Percentiles rank a stretch among this genome's conserved stretches.
Conservation (phyloP, 1,140 invertebrate species). For the Tenebrio molitor region DNA sequence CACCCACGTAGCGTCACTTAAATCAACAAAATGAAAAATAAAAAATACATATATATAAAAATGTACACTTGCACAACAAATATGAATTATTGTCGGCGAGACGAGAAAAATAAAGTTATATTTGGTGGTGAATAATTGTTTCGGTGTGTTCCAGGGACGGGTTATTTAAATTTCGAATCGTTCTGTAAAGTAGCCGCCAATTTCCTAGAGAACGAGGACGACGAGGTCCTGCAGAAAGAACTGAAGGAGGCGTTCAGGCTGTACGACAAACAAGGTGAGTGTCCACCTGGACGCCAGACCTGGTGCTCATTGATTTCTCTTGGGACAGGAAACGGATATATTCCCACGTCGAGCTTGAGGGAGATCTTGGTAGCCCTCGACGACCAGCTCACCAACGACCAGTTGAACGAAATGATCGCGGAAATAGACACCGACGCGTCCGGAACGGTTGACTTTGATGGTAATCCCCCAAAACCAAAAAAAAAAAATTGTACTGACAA, state of each 20-base stretch:
- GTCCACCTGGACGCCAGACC: not conserved
- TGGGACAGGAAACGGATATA: constrained; percentile 81
- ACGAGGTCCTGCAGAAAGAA: constrained; percentile 84
- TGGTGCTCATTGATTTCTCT: not conserved
- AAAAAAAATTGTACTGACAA: not conserved
- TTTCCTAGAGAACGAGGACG: constrained; percentile 81
- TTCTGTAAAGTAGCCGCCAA: constrained; percentile 79
- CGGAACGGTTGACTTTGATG: constrained; percentile 88
- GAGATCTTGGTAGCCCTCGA: constrained; percentile 85
- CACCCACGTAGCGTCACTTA: constrained; percentile 3
- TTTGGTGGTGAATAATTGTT: too few species aligned
- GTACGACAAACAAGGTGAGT: constrained; percentile 79
- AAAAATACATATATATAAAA: constrained; percentile 4
- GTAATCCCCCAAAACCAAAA: constrained; percentile 66
- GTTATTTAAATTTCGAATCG: constrained; percentile 77
- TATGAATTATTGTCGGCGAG: not conserved
- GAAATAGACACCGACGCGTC: constrained; percentile 87
- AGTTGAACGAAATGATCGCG: constrained; percentile 87
- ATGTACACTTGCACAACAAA: constrained; percentile 1
- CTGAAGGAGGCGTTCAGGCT: constrained; percentile 82
- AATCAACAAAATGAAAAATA: constrained; percentile 22
- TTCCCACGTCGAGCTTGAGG: constrained; percentile 82
- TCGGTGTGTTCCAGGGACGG: constrained; percentile 69
- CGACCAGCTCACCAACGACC: constrained; percentile 84
- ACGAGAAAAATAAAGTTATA: not conserved